A percentile compares a stretch with the other conserved stretches of the same genome.
These are phyloP conservation scores for Myodes glareolus DNA, from an alignment of 2,113 vertebrate species.

Conservation along the genomic window DNA sequence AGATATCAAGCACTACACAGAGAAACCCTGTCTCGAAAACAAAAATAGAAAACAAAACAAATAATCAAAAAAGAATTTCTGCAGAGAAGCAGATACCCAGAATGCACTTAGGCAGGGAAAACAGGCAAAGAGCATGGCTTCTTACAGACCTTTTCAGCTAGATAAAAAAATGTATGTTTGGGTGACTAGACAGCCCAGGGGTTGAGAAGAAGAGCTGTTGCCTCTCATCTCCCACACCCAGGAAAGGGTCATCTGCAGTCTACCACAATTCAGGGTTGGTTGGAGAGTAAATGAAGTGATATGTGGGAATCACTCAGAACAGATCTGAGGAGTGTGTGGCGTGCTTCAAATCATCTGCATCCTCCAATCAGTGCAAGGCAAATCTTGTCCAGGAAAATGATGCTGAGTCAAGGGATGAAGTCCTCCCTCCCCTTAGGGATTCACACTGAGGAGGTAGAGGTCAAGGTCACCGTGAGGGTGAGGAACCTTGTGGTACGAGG, in stretches of 20 bases:
- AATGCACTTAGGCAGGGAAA: not conserved
- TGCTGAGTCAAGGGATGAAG: not conserved
- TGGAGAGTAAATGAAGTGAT: not conserved
- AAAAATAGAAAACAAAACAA: no score
- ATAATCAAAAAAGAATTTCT: not conserved
- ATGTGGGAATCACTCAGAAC: not conserved
- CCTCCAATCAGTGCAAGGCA: not conserved
- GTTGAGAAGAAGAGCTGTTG: not conserved
- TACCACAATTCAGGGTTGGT: not conserved
- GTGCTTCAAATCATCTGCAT: fast-evolving
- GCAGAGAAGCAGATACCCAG: not conserved
- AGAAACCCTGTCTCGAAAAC: no score
- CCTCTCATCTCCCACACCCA: not conserved
- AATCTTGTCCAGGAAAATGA: not conserved
- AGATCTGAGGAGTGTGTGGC: not conserved
- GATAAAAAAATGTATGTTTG: not conserved
- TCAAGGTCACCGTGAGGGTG: not conserved
- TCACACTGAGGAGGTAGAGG: not conserved
- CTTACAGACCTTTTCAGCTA: not conserved
- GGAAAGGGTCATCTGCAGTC: not conserved
- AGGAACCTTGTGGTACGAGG: not conserved
- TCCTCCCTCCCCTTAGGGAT: not conserved
- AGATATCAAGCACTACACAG: no score
- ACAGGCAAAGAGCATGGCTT: not conserved
- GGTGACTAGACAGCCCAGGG: not conserved